Evolutionary conservation across 2,113 vertebrate genomes (phyloP).

Genomic region (Budorcas taxicolor): DNA sequence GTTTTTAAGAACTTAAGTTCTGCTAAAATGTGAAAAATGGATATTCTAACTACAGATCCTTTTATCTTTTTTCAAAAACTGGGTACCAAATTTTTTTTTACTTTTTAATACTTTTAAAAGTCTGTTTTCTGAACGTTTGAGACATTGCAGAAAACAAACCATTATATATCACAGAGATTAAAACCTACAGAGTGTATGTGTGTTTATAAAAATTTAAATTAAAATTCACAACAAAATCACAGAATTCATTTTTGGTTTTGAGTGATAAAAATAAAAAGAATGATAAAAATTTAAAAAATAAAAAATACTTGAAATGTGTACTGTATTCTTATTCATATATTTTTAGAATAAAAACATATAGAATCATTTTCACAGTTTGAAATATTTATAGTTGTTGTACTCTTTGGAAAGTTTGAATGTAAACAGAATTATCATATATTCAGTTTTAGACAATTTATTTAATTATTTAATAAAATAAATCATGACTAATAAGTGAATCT

Average conservation of each 20-base stretch:
- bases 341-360: background rate
- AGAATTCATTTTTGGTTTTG: background rate
- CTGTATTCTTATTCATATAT: background rate
- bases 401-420: background rate
- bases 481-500: background rate
- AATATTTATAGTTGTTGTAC: background rate
- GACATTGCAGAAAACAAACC: background rate
- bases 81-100: background rate
- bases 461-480: background rate
- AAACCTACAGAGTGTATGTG: background rate
- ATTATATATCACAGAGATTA: background rate
- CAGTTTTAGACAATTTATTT: background rate
- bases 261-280: background rate
- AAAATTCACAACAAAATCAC: background rate
- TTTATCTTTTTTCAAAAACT: background rate
- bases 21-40: background rate
- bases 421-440: background rate
- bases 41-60: background rate
- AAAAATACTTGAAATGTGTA: background rate
- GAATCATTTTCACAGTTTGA: background rate
- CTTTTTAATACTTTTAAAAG: background rate
- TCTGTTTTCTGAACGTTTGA: background rate
- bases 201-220: background rate
- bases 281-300: background rate
- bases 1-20: background rate